Conservation (phyloP, 2,113 vertebrate species). For the Bettongia penicillata region DNA sequence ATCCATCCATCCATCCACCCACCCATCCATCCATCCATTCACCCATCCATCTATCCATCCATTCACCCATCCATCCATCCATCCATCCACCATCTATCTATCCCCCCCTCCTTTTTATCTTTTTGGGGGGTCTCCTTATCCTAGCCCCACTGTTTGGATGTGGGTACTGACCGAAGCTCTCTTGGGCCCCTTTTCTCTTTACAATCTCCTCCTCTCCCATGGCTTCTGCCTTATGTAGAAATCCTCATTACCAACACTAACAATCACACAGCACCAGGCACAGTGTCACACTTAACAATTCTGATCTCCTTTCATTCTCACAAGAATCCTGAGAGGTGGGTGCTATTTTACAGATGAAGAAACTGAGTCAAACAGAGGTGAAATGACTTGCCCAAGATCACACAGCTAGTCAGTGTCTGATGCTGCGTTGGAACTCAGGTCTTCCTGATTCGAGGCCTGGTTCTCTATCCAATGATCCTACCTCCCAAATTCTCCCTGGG, state of each 20-base stretch:
- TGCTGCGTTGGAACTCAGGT: background rate
- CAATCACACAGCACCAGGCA: accelerated
- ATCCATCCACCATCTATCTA: too few species aligned
- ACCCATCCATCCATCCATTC: too few species aligned
- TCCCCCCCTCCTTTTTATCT: background rate
- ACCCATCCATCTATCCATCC: too few species aligned
- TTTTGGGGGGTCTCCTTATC: background rate
- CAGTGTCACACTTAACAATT: background rate
- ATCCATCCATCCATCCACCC: too few species aligned
- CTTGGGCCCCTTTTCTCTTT: background rate
- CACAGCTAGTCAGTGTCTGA: too few species aligned
- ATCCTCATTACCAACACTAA: background rate
- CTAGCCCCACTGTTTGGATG: background rate
- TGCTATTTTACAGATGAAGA: background rate
- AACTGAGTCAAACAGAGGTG: background rate
- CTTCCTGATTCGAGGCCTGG: background rate
- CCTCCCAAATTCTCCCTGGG: background rate
- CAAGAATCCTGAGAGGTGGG: too few species aligned
- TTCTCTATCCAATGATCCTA: too few species aligned
- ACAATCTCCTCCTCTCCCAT: too few species aligned
- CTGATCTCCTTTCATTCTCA: background rate
- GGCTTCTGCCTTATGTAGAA: background rate
- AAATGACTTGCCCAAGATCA: background rate
- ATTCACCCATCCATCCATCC: too few species aligned
- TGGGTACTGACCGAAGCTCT: background rate